Conservation (phyloP, 2,797 vertebrate genomes). For the Macrochelys suwanniensis region DNA sequence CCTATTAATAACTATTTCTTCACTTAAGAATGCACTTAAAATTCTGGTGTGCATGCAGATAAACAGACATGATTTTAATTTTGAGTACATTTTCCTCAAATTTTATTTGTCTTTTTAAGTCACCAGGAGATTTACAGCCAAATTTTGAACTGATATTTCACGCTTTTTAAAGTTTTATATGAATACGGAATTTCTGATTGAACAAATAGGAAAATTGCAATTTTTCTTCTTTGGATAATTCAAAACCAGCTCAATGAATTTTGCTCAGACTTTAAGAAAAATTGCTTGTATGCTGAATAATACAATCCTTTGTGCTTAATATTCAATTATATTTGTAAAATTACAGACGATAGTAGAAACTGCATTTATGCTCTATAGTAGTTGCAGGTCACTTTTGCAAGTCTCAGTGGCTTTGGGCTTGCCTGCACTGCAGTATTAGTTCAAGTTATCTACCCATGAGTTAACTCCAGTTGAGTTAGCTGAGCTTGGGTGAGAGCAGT, state of each 20-base stretch:
- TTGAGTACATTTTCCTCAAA: not conserved
- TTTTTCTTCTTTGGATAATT: not conserved
- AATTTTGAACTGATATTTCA: not conserved
- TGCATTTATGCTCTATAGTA: not conserved
- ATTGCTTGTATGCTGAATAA: not conserved
- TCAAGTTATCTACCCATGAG: too few relatives aligned
- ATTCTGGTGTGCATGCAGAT: not conserved
- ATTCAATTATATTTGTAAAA: too few relatives aligned
- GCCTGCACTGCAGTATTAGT: fast-evolving
- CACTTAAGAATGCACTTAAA: not conserved
- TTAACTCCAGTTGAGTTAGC: not conserved
- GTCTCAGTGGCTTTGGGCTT: not conserved
- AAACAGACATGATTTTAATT: not conserved
- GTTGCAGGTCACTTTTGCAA: not conserved
- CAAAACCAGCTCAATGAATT: not conserved
- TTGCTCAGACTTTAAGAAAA: not conserved
- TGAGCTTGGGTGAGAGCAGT: not conserved
- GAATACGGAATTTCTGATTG: not conserved
- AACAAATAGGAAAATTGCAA: not conserved
- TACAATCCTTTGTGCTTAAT: too few relatives aligned
- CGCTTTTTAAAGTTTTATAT: not conserved
- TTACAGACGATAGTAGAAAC: not conserved
- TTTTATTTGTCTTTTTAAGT: not conserved
- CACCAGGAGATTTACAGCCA: not conserved
- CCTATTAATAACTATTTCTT: not conserved